Percentiles rank a stretch among this genome's conserved stretches.
Evolutionary conservation across 2,888 invertebrate species (phyloP).

Genomic region (Ceriagrion tenellum): DNA sequence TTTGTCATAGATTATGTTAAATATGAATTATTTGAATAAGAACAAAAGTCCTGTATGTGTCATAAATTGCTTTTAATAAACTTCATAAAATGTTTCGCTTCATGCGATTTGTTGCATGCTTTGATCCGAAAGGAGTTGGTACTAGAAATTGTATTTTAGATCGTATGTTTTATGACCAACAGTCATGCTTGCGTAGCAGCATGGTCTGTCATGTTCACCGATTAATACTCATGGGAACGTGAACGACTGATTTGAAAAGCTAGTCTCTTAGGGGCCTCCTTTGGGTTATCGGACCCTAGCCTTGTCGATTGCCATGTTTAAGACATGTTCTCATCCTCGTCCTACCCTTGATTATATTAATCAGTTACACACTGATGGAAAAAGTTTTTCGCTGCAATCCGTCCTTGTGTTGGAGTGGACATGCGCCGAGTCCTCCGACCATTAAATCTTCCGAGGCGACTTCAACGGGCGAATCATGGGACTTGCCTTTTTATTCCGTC

Average conservation of each 20-base stretch:
- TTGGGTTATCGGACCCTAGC: background rate
- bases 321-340: constrained; percentile 19
- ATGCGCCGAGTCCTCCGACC: background rate
- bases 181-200: background rate
- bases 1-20: too few relatives aligned
- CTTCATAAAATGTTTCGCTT: too few relatives aligned
- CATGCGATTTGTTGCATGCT: too few relatives aligned
- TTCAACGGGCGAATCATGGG: constrained; percentile 61
- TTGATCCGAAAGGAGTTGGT: too few relatives aligned
- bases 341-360: constrained; percentile 54
- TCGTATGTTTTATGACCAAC: too few relatives aligned
- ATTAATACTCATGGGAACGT: background rate
- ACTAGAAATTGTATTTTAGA: too few relatives aligned
- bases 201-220: background rate
- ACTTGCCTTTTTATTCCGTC: background rate
- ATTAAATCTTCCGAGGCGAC: constrained; percentile 60
- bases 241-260: background rate
- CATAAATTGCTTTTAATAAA: too few relatives aligned
- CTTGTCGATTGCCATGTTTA: background rate
- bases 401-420: constrained; percentile 33
- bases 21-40: too few relatives aligned
- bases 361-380: background rate
- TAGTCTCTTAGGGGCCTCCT: background rate
- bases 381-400: constrained; percentile 51
- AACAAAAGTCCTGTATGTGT: too few relatives aligned